Conservation (phyloP, 2,888 invertebrate species). For the Cephus sareptanus region DNA sequence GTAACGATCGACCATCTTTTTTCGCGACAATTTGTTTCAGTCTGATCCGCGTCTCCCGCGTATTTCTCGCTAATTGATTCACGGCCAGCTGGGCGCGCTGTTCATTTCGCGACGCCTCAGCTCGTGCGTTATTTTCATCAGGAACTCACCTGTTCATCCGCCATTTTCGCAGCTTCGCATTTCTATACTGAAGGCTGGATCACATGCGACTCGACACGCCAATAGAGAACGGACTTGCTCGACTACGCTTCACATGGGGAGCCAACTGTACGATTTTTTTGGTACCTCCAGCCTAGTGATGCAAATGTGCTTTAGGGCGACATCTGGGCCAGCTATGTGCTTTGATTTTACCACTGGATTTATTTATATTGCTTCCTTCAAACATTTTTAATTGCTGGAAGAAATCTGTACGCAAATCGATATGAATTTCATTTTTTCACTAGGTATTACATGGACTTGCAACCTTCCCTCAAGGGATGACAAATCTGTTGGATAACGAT, state of each 20-base stretch:
- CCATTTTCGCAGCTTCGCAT: constrained; percentile 74
- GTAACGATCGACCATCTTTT: neutral
- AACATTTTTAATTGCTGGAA: neutral
- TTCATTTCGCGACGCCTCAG: constrained; percentile 24
- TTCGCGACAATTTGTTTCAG: neutral
- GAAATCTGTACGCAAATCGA: neutral
- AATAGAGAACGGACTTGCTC: constrained; percentile 3
- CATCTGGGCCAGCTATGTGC: neutral
- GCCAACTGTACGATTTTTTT: neutral
- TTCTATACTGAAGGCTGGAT: constrained; percentile 46
- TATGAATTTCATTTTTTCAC: neutral
- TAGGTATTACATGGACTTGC: neutral
- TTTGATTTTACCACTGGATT: neutral
- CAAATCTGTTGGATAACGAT: neutral
- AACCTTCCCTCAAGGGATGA: neutral
- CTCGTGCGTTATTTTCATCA: constrained; percentile 56
- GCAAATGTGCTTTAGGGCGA: neutral
- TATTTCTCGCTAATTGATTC: neutral
- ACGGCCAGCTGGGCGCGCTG: neutral
- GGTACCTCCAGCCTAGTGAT: neutral
- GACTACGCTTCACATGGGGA: neutral
- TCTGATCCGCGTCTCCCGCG: neutral
- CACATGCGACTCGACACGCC: constrained; percentile 25
- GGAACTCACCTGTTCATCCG: constrained; percentile 81
- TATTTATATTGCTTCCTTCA: neutral